Conservation (phyloP, 1,140 invertebrate genomes). For the Micrasema minimum region DNA sequence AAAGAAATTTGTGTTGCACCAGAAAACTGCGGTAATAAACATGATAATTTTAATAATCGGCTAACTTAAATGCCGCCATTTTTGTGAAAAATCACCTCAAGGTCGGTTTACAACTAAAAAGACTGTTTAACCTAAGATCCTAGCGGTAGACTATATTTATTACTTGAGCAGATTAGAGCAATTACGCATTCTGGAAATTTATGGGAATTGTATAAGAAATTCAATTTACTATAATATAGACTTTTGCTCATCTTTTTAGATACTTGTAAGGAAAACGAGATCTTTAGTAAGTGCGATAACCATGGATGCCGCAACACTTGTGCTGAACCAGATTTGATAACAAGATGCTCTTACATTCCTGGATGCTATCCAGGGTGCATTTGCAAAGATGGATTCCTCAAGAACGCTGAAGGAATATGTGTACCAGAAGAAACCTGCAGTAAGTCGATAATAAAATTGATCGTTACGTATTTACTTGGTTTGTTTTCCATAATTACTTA, state of each 20-base stretch:
- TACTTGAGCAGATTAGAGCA: too few relatives aligned
- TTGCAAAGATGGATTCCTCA: slow-evolving; percentile 15
- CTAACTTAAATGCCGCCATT: too few relatives aligned
- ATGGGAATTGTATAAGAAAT: too few relatives aligned
- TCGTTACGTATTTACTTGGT: background rate
- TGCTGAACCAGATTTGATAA: slow-evolving; percentile 18
- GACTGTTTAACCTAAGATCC: too few relatives aligned
- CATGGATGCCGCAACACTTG: slow-evolving; percentile 40
- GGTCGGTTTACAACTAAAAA: too few relatives aligned
- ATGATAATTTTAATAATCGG: too few relatives aligned
- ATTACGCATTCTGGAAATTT: too few relatives aligned
- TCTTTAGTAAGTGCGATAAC: slow-evolving; percentile 35
- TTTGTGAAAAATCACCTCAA: too few relatives aligned
- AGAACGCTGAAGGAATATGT: background rate
- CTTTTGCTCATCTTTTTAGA: background rate
- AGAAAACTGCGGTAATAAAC: slow-evolving; percentile 35
- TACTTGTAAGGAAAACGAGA: slow-evolving; percentile 34
- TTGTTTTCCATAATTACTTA: too few relatives aligned
- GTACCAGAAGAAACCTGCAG: slow-evolving; percentile 15
- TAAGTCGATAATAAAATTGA: background rate
- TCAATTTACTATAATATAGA: too few relatives aligned
- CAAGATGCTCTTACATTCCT: background rate
- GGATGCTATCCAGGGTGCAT: slow-evolving; percentile 41
- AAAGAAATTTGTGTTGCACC: slow-evolving; percentile 37
- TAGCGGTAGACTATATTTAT: too few relatives aligned